Evolutionary conservation across 2,113 vertebrate species (phyloP).

Genomic region (Sphyrna mokarran): DNA sequence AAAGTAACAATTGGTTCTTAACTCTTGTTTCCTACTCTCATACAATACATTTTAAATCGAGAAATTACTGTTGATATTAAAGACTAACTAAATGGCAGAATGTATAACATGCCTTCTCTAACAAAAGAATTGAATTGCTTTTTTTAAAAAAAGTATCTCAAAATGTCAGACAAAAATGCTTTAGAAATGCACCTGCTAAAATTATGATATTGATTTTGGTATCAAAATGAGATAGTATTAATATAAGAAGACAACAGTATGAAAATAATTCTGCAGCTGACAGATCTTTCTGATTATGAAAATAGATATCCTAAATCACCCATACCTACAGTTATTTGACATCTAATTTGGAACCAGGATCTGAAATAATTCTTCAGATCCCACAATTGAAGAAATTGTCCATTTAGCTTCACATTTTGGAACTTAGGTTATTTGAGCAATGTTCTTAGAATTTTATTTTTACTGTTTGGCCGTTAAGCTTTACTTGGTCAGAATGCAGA

Average conservation of each 20-base stretch:
- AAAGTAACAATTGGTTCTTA: neutral
- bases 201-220: neutral
- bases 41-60: neutral
- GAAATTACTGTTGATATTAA: neutral
- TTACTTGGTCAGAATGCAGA: neutral
- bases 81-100: neutral
- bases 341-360: neutral
- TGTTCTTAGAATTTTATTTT: neutral
- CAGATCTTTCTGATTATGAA: neutral
- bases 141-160: neutral
- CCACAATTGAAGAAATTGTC: neutral
- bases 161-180: neutral
- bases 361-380: neutral
- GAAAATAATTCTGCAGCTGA: neutral
- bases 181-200: neutral
- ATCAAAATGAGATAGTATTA: neutral
- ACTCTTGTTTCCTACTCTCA: neutral
- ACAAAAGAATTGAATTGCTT: neutral
- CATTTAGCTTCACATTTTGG: neutral
- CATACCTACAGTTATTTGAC: neutral
- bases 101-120: neutral
- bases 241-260: neutral
- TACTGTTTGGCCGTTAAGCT: neutral
- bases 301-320: neutral
- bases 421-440: neutral